Evolutionary conservation across 2,888 invertebrate genomes (phyloP).

Genomic region (Matsumyia berberina): DNA sequence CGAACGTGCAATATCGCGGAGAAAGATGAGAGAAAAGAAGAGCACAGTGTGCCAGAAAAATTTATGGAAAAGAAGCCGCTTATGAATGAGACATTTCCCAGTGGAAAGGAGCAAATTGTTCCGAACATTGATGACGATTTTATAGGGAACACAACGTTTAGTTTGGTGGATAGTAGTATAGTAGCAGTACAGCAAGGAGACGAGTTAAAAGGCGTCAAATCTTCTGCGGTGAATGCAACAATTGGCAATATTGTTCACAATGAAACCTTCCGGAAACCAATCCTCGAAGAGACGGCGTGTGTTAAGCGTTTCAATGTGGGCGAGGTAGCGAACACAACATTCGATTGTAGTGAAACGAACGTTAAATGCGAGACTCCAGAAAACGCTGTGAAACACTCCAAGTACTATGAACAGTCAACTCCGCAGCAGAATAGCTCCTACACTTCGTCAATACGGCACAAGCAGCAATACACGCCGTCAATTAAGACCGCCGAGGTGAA

Average conservation of each 20-base stretch:
- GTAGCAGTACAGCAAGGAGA: constrained; percentile 51
- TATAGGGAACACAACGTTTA: constrained; percentile 82
- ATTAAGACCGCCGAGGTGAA: constrained; percentile 79
- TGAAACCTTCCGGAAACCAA: constrained; percentile 78
- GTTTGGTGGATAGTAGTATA: constrained; percentile 81
- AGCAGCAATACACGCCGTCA: constrained; percentile 80
- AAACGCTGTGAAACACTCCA: constrained; percentile 77
- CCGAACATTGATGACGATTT: constrained; percentile 79
- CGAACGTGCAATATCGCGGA: constrained; percentile 68
- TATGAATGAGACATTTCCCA: constrained; percentile 67
- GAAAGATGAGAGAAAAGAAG: constrained; percentile 14
- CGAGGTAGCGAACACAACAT: constrained; percentile 76
- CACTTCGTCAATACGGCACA: constrained; percentile 71
- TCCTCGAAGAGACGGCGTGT: constrained; percentile 79
- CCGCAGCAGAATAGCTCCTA: constrained; percentile 79
- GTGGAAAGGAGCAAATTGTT: constrained; percentile 67
- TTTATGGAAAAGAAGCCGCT: constrained; percentile 29
- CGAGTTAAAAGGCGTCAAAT: constrained; percentile 50
- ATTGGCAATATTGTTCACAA: constrained; percentile 51
- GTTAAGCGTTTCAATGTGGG: constrained; percentile 70
- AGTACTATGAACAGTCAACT: constrained; percentile 80
- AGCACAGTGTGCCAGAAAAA: constrained; percentile 21
- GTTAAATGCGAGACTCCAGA: constrained; percentile 81
- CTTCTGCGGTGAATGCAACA: constrained; percentile 46
- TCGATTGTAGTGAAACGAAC: constrained; percentile 76